Evolutionary conservation across 2,113 vertebrate genomes (phyloP), one percentile per base, ranked within the genome.

Genomic region (Lepus americanus): DNA sequence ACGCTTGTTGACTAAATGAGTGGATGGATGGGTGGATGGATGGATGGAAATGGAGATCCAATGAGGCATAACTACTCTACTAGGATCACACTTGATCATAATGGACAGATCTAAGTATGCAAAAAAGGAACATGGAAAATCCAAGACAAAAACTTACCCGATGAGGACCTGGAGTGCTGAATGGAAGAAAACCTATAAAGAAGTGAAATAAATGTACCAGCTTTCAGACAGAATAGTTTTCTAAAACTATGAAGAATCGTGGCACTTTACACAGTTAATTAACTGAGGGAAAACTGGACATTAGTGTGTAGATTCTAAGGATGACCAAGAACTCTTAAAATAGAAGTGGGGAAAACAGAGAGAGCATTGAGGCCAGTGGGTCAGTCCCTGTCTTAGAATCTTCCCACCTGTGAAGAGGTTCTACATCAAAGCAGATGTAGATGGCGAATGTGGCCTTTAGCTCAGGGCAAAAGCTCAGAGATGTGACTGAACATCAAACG

Each of bases 241-340:
- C 59, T 16, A 20, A 85, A 84, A 76, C 33, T n/a, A 5, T 25
- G 59, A 70, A 78, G 36, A 78, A 36, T 55, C 33, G 61, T 70
- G 63, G 76, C 20, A 51, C 39, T 85, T 80, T 36, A 33, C 80
- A 7, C 61, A 66, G 39, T 51, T 20, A n/a, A 29, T 27, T 51
- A 70, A 33, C 29, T 49, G 1, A 0, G 67, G 69, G 88, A 88
- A 80, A 33, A 49, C 66, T 66, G 5, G 36, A 29, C 36, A 55
- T 70, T 59, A 64, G 29, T 2, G 3, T 76, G 29, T 72, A 73
- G 76, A 51, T 77, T 83, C 9, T 69, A 67, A 80, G 33, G 39
- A 77, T 76, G 36, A 84, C n/a, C 39, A 29, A 93, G 29, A 69
- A 85, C 59, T 77, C 51, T 66, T 87, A 64, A 74, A 87, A 85